Base-by-base conservation (phyloP, 2,797 vertebrate species). In the Allobates femoralis region DNA sequence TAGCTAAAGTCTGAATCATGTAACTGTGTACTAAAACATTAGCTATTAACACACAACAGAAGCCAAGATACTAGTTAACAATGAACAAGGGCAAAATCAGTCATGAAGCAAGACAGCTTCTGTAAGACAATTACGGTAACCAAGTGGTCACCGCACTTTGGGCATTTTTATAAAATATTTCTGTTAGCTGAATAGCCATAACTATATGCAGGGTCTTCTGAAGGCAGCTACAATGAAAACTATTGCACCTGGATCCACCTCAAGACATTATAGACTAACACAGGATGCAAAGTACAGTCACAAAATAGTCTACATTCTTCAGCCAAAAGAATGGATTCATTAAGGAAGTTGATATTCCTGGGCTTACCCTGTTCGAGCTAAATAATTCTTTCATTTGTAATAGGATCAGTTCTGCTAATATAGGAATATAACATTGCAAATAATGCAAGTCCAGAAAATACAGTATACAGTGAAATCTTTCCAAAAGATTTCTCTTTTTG, bases 1-100 rank as follows among this genome's bases (percentile, higher is more conserved):
- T 73, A 41, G 11, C 37, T 46, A 12, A 73, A 73, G 69, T 7
- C 5, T 73, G 69, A 73, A 23, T 73, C 67, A 71, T 41, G 67
- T 69, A 69, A 69, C 21, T 69, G 64, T 37, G 32, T 34, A 37
- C 66, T 34, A 11, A 69, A 69, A 69, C 66, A 69, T 69, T 37
- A 37, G 66, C 67, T 71, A 41, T 71, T 41, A 41, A 71, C 7
- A 18, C 19, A 41, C 18, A 41, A 71, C 67, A 71, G 67, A 71
- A 67, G 64, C 21, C 30, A 15, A 67, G 64, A 37, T 34, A 41
- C 32, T 23, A 8, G 23, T 34, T 41, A 41, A 71, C 67, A 71
- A 41, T 12, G 67, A 41, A 71, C 32, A 46, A 73, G 69, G 37
- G 37, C 21, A 46, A 46, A 21, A 34, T 23, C 16, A 37, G 34